Conservation (phyloP, 2,888 invertebrate genomes). For the Mechanitis mazaeus region DNA sequence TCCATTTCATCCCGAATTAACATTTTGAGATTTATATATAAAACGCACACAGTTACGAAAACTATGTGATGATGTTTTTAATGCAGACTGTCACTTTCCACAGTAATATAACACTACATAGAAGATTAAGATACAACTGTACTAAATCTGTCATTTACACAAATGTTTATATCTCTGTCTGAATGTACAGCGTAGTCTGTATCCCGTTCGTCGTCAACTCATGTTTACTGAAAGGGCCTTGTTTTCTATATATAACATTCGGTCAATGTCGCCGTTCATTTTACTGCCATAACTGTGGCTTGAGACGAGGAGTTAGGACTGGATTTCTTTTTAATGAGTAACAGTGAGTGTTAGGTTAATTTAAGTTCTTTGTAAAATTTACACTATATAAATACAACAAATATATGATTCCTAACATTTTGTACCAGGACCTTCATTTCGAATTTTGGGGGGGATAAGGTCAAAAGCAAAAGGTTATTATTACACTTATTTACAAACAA, state of each 20-base stretch:
- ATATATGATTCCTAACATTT: too few relatives aligned
- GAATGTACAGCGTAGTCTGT: constrained; percentile 10
- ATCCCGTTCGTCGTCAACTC: constrained; percentile 16
- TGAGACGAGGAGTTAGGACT: constrained; percentile 7
- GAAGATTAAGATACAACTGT: constrained; percentile 4
- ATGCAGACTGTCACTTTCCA: too few relatives aligned
- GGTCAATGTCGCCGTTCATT: constrained; percentile 14
- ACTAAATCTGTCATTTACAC: constrained; percentile 15
- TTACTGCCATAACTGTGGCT: constrained; percentile 10
- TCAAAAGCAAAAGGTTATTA: too few relatives aligned
- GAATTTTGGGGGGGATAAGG: too few relatives aligned
- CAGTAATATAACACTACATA: background rate
- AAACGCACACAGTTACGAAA: too few relatives aligned
- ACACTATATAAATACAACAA: background rate
- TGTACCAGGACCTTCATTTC: too few relatives aligned
- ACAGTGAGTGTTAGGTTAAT: background rate
- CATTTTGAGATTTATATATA: too few relatives aligned
- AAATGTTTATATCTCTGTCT: constrained; percentile 17
- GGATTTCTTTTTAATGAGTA: constrained; percentile 3
- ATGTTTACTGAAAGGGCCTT: constrained; percentile 17
- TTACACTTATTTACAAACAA: too few relatives aligned
- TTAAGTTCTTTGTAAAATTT: background rate
- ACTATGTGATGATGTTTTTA: too few relatives aligned
- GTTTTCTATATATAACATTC: constrained; percentile 19
- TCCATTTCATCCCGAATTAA: too few relatives aligned